phyloP scores from a whole-genome alignment of 2,797 vertebrate species.

The Spinus olivaceus region DNA sequence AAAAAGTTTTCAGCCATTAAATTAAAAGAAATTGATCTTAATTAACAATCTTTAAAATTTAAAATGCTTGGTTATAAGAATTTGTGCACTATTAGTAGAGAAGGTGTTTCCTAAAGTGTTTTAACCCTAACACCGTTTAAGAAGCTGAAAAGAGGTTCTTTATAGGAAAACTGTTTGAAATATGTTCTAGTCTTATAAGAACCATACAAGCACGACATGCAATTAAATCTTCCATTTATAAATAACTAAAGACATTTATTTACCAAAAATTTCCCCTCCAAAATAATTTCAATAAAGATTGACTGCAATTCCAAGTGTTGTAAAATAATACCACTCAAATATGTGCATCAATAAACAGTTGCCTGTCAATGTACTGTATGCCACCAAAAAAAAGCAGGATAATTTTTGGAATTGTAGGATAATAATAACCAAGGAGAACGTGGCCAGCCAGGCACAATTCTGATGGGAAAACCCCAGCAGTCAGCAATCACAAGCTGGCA shows the following conservation, averaged over 20 bases:
- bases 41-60: not conserved
- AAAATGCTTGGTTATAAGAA: not conserved
- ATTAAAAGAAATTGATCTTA: not conserved
- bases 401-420: not conserved
- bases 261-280: not conserved
- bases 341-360: not conserved
- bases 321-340: not conserved
- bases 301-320: not conserved
- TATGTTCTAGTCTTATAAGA: not conserved
- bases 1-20: not conserved
- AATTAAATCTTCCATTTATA: not conserved
- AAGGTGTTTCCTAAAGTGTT: not conserved
- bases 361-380: not conserved
- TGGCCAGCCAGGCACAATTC: not conserved
- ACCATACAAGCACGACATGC: not conserved
- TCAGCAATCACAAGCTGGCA: not conserved
- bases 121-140: not conserved
- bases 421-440: not conserved
- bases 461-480: not conserved
- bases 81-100: not conserved
- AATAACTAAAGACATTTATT: not conserved
- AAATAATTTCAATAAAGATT: not conserved
- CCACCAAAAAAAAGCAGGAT: not conserved
- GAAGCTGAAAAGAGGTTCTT: not conserved
- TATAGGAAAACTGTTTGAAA: not conserved